phyloP scores from a whole-genome alignment of 2,113 vertebrate genomes.

The Danio rerio region DNA sequence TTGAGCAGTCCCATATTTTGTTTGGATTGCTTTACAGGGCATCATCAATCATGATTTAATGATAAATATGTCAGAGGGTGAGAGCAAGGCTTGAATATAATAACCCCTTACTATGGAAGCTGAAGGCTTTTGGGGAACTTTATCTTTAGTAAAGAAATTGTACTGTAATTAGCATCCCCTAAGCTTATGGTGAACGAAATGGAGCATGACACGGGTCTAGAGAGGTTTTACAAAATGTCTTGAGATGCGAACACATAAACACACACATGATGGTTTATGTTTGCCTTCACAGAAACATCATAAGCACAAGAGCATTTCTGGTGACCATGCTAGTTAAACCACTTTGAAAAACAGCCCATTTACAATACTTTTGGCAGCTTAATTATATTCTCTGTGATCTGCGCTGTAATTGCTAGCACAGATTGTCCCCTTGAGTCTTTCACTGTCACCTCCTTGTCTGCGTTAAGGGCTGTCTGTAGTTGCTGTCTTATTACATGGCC shows the following conservation, averaged over 20 bases:
- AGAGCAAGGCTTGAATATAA: constrained; percentile 6
- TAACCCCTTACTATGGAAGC: background rate
- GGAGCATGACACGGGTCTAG: background rate
- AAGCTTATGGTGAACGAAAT: background rate
- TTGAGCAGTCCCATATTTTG: background rate
- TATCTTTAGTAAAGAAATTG: background rate
- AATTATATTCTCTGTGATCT: constrained; percentile 16
- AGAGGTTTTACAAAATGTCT: background rate
- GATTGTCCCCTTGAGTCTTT: constrained; percentile 21
- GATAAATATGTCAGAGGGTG: constrained; percentile 23
- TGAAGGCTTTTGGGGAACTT: constrained; percentile 27
- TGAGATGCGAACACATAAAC: background rate
- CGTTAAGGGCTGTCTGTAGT: background rate
- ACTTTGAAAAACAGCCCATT: background rate
- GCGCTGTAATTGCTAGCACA: constrained; percentile 4
- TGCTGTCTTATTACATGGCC: background rate
- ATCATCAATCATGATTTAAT: background rate
- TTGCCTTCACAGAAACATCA: background rate
- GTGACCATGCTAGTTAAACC: background rate
- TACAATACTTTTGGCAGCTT: constrained; percentile 31
- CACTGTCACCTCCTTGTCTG: constrained; percentile 23
- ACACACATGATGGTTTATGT: background rate
- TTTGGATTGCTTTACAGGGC: background rate
- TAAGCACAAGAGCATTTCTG: constrained; percentile 6
- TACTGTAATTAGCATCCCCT: background rate